Evolutionary conservation across 2,888 invertebrate genomes (phyloP), one percentile per base, ranked within the genome.

Genomic region (Cephus pygmeus): DNA sequence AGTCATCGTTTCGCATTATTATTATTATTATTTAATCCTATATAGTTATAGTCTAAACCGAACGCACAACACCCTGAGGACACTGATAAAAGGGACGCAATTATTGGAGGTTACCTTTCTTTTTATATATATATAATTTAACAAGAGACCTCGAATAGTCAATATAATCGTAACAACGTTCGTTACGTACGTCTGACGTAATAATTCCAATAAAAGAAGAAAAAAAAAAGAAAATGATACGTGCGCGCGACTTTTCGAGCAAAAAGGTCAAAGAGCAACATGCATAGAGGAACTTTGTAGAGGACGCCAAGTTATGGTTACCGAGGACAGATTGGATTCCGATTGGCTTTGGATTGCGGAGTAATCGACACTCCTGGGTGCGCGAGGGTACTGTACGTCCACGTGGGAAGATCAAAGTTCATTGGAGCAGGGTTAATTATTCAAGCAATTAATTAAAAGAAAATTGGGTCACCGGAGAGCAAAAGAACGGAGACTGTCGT

Each of bases 41-140:
- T 23, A 56, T 23, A 56, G 40, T 56, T 75, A 75, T 78, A 76
- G 73, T 82, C 82, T 81, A 87, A 86, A 81, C 83, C 83, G 76
- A 81, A 82, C 79, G 81, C 82, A 79, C 86, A 84, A 81, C 87
- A 86, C 80, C 85, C 86, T 83, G 84, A 83, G 86, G 85, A 87
- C 80, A 73, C 81, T 77, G 76, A 76, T 81, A 76, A 79, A 78
- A 83, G 85, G 88, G 88, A 88, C 88, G 88, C 88, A 89, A 88
- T 88, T 23, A 56, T 15, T 56, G 23, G 40, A 56, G 40, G 23
- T 56, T 56, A 56, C 23, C 15, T 56, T 40, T 12, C 33, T 15
- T 40, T 56, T 40, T 15, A 4, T 56, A 36, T 36, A 36, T 81
- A 80, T 83, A 87, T 83, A 79, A 82, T 79, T 79, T 77, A 84